Evolutionary conservation across 2,113 vertebrate genomes (phyloP), one percentile per base, ranked within the genome.

Genomic region (Neomonachus schauinslandi): DNA sequence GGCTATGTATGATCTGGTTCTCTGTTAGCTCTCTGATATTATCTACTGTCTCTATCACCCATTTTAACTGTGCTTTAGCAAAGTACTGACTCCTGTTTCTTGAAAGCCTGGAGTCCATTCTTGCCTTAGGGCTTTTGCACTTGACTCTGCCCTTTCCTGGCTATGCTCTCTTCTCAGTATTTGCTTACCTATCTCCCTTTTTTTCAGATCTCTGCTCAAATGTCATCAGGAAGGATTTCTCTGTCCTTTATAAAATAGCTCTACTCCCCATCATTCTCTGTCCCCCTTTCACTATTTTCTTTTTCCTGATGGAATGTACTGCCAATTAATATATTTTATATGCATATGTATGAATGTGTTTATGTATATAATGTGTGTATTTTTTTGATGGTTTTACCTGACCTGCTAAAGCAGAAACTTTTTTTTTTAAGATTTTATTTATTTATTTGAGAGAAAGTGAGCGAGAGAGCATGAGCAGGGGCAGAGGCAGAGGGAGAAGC

Each of bases 141-240:
- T 59, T 85, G 15, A 67, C 31, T 31, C 0, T 59, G 5, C 31
- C 46, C 24, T 96, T 8, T 87, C 7, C 24, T 87, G 53, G 24
- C 28, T 69, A 5, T 69, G 80, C 31, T 63, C 91, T 96, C 57
- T 33, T 18, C 67, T 95, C 22, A 80, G 2, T 57, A 24, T 79
- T 94, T 90, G 36, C 18, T 26, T 90, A 67, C 1, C 63, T 92
- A 0, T 19, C 77, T 63, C 9, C 36, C 69, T 95, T 74, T 65
- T 49, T 65, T 93, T 84, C 16, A 80, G 7, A 51, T 63, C 19
- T 92, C 36, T 89, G 55, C 39, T 85, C 39, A 89, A 14, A 65
- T 92, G 16, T 89, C 28, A 69, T 31, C 57, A 89, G 71, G 95
- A 82, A 93, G 28, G 82, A 67, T 81, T 86, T 86, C 59, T 49